These are phyloP conservation scores for Oryzias dopingdopingensis DNA, from an alignment of 2,797 vertebrate genomes.

Conservation along the genomic window DNA sequence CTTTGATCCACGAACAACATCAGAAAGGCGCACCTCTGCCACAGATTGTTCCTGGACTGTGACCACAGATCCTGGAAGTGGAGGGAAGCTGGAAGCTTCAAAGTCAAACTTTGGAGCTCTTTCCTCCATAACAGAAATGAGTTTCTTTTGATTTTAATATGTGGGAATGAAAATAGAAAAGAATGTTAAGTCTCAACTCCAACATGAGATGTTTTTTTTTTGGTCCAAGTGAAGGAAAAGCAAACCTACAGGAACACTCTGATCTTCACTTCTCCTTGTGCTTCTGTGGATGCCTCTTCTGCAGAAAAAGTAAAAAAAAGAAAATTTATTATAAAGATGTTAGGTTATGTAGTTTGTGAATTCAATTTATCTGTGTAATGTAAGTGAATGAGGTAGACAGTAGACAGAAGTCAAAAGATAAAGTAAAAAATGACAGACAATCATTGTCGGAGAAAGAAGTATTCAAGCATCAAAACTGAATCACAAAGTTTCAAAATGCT, in stretches of 20 bases:
- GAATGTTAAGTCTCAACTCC: background rate
- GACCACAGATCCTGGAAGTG: constrained; percentile 89
- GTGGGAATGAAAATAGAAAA: background rate
- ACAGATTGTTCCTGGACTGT: constrained; percentile 79
- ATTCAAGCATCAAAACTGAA: too few relatives aligned
- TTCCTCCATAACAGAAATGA: constrained; percentile 78
- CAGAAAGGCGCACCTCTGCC: constrained; percentile 90
- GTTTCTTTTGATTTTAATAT: constrained; percentile 71
- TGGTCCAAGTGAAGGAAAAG: background rate
- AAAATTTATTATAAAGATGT: background rate
- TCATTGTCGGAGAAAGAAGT: too few relatives aligned
- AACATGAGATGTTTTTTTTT: background rate
- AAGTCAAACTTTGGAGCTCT: constrained; percentile 94
- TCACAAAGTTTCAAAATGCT: too few relatives aligned
- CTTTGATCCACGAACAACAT: constrained; percentile 89
- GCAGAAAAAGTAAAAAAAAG: background rate
- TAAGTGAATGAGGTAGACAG: too few relatives aligned
- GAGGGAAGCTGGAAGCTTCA: constrained; percentile 91
- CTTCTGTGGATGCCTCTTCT: constrained; percentile 87
- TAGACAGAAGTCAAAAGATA: too few relatives aligned
- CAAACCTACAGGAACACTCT: constrained; percentile 77
- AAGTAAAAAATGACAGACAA: too few relatives aligned
- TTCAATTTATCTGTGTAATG: too few relatives aligned
- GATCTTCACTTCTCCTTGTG: constrained; percentile 88
- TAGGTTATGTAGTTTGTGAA: too few relatives aligned